Evolutionary conservation across 2,113 vertebrate genomes (phyloP).

Genomic region (Carassius carassius): DNA sequence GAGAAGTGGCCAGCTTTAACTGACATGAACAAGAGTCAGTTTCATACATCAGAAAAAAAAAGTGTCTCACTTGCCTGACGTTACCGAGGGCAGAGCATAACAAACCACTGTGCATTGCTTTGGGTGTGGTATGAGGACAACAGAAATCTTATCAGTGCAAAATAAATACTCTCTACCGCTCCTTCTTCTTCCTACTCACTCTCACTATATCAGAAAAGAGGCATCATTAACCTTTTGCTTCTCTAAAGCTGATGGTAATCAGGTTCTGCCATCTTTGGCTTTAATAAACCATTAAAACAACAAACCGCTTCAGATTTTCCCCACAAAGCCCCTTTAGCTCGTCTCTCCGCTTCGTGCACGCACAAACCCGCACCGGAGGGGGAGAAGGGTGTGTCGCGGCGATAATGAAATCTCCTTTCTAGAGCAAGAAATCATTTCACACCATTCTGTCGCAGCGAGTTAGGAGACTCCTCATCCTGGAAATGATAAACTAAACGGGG

Average conservation of each 20-base stretch:
- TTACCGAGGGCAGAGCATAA: constrained; percentile 40
- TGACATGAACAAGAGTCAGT: constrained; percentile 44
- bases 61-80: constrained; percentile 38
- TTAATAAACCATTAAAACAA: constrained; percentile 74
- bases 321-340: constrained; percentile 46
- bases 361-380: constrained; percentile 15
- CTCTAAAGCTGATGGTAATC: constrained; percentile 75
- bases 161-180: constrained; percentile 55
- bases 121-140: constrained; percentile 47
- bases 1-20: constrained; percentile 12
- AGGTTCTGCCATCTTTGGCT: constrained; percentile 77
- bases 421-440: constrained; percentile 70
- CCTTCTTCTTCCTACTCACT: neutral
- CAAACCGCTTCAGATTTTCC: constrained; percentile 71
- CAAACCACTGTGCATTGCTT: constrained; percentile 45
- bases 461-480: constrained; percentile 62
- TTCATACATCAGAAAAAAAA: constrained; percentile 49
- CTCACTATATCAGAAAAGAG: constrained; percentile 58
- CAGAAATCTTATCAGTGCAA: constrained; percentile 61
- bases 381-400: constrained; percentile 50
- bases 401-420: constrained; percentile 69
- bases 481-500: constrained; percentile 45
- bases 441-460: constrained; percentile 59
- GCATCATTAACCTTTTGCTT: constrained; percentile 72
- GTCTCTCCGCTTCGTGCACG: constrained; percentile 45